Percentiles rank a stretch among this genome's conserved stretches.
These are phyloP conservation scores for Zaprionus lachaisei DNA, from an alignment of 1,140 invertebrate genomes.

Conservation along the genomic window DNA sequence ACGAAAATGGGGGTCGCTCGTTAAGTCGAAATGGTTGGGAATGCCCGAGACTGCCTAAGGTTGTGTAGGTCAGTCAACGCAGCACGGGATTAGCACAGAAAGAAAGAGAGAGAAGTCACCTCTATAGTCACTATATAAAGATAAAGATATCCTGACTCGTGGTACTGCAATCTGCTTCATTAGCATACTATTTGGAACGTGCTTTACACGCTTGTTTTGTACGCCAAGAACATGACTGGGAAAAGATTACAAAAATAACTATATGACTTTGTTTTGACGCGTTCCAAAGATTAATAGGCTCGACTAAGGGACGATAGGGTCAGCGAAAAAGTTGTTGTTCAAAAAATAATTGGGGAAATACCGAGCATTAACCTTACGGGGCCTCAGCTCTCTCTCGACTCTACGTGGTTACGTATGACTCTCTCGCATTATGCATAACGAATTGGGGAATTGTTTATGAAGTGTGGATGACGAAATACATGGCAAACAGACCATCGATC, in stretches of 20 bases:
- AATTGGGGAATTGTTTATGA: slow-evolving; percentile 23
- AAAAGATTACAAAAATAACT: slow-evolving; percentile 4
- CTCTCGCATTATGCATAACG: slow-evolving; percentile 18
- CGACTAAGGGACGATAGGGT: not conserved
- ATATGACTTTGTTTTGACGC: slow-evolving; percentile 9
- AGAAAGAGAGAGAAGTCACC: not conserved
- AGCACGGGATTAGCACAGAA: not conserved
- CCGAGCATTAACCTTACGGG: slow-evolving; percentile 29
- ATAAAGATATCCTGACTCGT: not conserved
- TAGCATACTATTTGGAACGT: not conserved
- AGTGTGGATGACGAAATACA: slow-evolving; percentile 26
- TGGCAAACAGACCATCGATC: slow-evolving; percentile 4
- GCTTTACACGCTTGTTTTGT: not conserved
- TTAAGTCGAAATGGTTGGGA: slow-evolving; percentile 1
- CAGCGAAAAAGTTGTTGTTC: not conserved
- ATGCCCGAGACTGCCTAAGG: not conserved
- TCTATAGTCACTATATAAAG: not conserved
- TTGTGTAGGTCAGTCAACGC: slow-evolving; percentile 16
- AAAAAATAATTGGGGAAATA: slow-evolving; percentile 43
- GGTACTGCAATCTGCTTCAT: not conserved
- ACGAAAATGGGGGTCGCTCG: slow-evolving; percentile 2
- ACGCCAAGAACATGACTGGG: slow-evolving; percentile 5
- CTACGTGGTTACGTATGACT: not conserved
- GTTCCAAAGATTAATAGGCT: slow-evolving; percentile 32
- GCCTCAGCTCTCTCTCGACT: not conserved